These are phyloP conservation scores for Zophobas morio DNA, from an alignment of 1,140 invertebrate species.

Conservation along the genomic window DNA sequence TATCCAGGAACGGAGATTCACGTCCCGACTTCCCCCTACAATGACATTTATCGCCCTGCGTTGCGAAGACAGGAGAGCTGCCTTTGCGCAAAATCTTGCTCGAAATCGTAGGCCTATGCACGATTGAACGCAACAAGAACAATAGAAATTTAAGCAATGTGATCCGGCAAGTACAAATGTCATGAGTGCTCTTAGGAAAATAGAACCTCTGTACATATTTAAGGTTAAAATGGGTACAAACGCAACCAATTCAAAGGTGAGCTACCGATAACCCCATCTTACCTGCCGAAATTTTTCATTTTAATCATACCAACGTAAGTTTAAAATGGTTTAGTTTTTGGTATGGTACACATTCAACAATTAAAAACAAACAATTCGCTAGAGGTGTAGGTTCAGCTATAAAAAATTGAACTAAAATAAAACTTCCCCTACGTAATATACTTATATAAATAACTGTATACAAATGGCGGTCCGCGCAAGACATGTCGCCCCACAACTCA, in stretches of 20 bases:
- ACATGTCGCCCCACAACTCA: background rate
- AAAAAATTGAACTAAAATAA: constrained; percentile 36
- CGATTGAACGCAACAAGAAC: too few species aligned
- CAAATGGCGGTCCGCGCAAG: constrained; percentile 7
- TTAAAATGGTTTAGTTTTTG: background rate
- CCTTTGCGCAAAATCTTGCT: too few species aligned
- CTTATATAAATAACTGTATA: constrained; percentile 30
- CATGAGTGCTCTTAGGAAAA: background rate
- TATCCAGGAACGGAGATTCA: background rate
- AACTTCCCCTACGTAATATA: constrained; percentile 36
- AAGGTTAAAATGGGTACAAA: background rate
- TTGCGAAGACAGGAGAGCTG: too few species aligned
- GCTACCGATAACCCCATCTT: background rate
- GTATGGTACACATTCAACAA: constrained; percentile 17
- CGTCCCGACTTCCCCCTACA: background rate
- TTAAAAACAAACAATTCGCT: constrained; percentile 23
- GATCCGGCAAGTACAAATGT: background rate
- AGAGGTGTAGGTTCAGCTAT: constrained; percentile 28
- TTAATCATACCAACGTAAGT: background rate
- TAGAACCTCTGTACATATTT: background rate
- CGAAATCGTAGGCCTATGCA: too few species aligned
- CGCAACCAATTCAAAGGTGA: background rate
- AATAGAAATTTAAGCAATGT: too few species aligned
- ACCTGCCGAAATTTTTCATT: background rate
- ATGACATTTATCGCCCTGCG: too few species aligned